Evolutionary conservation across 1,140 invertebrate species (phyloP), one percentile per base, ranked within the genome.

Genomic region (Drosophila mayri): DNA sequence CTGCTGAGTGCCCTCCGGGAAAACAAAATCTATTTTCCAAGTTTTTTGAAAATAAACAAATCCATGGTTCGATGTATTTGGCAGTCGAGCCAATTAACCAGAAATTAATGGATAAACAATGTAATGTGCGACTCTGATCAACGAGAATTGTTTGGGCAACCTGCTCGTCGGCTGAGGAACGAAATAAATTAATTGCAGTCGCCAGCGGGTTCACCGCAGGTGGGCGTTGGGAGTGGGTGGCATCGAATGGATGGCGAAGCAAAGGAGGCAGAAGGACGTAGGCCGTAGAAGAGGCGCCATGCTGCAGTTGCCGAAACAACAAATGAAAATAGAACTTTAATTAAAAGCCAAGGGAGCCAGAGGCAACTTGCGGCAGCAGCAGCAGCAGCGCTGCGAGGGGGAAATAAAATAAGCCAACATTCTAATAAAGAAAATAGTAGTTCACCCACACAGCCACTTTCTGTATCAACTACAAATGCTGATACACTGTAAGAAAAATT

Each of bases 241-340:
- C 14, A 25, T 20, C 22, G 32, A 32, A 0, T n/a, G 38, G 35
- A 20, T 61, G 57, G 52, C 40, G 40, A 10, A 7, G 25, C 25
- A 1, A 32, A 18, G 47, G n/a, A 22, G 32, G 32, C 52, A 38
- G 32, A 28, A 35, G 40, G 57, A 63, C 32, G 43, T 35, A 50
- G 79, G 74, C 67, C 44, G 46, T 50, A n/a, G n/a, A n/a, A n/a
- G 49, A 73, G 82, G 82, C 82, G 82, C 82, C 82, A 76, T 49
- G 63, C 62, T 79, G 25, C 64, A 70, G 44, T 76, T 76, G 40
- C 59, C 79, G 68, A 67, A 75, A 86, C 64, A 76, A 82, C 84
- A 88, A 79, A 83, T 86, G 83, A 67, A 88, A 88, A 86, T 88
- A 79, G 79, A 86, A 86, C 83, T 86, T 88, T 86, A 86, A 86